A percentile compares a stretch with the other conserved stretches of the same genome.
phyloP scores from a whole-genome alignment of 2,113 vertebrate species.

The Notarius quadriscutis region DNA sequence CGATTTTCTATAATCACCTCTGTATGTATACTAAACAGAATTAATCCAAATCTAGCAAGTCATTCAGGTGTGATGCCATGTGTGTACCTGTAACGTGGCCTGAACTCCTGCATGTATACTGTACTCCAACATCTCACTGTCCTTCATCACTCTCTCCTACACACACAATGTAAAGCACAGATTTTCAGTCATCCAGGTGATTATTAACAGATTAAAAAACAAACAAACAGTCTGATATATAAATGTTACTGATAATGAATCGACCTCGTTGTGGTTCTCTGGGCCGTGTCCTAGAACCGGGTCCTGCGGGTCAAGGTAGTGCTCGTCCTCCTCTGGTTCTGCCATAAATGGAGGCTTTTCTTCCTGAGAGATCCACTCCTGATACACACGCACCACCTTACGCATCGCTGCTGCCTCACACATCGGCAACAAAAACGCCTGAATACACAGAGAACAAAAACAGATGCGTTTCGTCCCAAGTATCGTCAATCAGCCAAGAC shows the following conservation, averaged over 20 bases:
- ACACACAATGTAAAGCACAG: not conserved
- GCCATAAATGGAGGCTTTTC: conserved; percentile 97
- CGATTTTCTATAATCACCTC: no score
- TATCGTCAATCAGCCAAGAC: not conserved
- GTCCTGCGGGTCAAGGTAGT: conserved; percentile 72
- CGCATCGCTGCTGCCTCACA: conserved; percentile 97
- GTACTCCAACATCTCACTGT: conserved; percentile 81
- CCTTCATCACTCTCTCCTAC: conserved; percentile 76
- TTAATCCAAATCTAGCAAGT: not conserved
- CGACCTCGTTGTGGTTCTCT: conserved; percentile 76
- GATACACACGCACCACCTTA: conserved; percentile 95
- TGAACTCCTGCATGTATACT: conserved; percentile 88
- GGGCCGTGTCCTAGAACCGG: conserved; percentile 67
- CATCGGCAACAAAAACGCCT: conserved; percentile 96
- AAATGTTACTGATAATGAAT: not conserved
- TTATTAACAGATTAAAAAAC: not conserved
- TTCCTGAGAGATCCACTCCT: conserved; percentile 97
- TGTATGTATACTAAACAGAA: not conserved
- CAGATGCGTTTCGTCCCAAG: not conserved
- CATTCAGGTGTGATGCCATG: not conserved
- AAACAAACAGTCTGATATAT: no score
- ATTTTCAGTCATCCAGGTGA: not conserved
- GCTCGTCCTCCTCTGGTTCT: conserved; percentile 81
- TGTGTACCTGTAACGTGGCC: conserved; percentile 87
- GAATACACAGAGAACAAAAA: not conserved